Evolutionary conservation across 2,113 vertebrate species (phyloP), one percentile per base, ranked within the genome.

Genomic region (Prolemur simus): DNA sequence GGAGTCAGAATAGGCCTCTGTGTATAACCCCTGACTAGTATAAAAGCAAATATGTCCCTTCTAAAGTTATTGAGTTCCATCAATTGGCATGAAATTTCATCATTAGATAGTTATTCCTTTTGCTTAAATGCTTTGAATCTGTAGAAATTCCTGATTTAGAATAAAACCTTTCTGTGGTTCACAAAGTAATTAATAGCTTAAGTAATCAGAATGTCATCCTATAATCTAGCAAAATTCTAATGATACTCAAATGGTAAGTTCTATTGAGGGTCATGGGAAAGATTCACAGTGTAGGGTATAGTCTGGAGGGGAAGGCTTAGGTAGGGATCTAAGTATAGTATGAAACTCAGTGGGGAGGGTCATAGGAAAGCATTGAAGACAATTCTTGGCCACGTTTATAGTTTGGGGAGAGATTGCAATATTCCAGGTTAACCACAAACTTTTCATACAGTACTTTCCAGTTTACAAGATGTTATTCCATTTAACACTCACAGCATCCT

Each of bases 21-120:
- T 29, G 3, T 49, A n/a, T 27, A 42, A 32, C 56, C 2, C 2
- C 29, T 86, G n/a, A 47, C 11, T 87, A 71, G 54, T 23, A 78
- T 25, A 39, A 71, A 34, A 69, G 69, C 20, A 85, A 91, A 69
- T 20, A 17, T 58, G 60, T 60, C 29, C 42, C 27, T 93, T 80
- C 42, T 32, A 42, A 89, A 86, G 25, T 66, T 39, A 74, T 37
- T 60, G 32, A 74, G 4, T 77, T 27, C 4, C 37, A 47, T 45
- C 45, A 32, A 63, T 18, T 15, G 80, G 29, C 29, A 54, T 80
- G 45, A 84, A 76, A 88, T 93, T 89, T 95, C 42, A 82, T 32
- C 60, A 69, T 87, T 52, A 91, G 39, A 54, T 39, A 69, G 80
- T 64, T 45, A 87, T 80, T 90, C 39, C 34, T 85, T 97, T 87